Evolutionary conservation across 2,113 vertebrate genomes (phyloP).

Genomic region (Cariama cristata): DNA sequence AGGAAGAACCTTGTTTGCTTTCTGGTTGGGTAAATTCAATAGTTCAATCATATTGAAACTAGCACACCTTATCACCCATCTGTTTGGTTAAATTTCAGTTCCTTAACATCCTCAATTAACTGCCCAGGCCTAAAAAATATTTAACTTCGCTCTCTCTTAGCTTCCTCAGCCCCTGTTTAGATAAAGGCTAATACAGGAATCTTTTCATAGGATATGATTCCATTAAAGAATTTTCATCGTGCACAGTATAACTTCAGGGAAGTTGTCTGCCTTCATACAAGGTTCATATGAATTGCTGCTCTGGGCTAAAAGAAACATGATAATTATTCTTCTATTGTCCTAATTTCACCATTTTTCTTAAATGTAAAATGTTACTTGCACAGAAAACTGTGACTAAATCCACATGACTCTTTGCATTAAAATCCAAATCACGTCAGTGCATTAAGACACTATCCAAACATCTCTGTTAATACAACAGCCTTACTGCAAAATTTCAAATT

Average conservation of each 20-base stretch:
- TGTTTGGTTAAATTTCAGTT: constrained; percentile 66
- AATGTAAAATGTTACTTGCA: background rate
- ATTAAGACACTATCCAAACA: background rate
- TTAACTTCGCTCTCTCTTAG: background rate
- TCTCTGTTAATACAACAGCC: background rate
- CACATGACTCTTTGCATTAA: background rate
- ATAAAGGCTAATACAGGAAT: constrained; percentile 29
- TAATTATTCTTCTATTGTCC: background rate
- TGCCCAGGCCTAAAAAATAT: constrained; percentile 52
- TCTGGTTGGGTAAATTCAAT: constrained; percentile 55
- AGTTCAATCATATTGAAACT: constrained; percentile 52
- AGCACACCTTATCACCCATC: constrained; percentile 65
- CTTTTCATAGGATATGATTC: background rate
- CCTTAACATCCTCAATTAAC: constrained; percentile 57
- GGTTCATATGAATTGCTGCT: background rate
- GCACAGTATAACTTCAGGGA: background rate
- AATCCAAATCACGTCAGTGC: background rate
- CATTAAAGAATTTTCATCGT: background rate
- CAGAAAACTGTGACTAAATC: background rate
- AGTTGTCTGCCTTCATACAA: background rate
- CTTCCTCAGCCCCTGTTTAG: background rate
- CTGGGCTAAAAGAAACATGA: background rate
- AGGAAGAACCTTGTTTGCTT: constrained; percentile 66
- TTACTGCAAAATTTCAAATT: background rate
- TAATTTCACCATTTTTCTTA: background rate